Evolutionary conservation across 30 jellyfish, hydroid and myxozoan genomes (phyloP), one percentile per base, ranked within the genome.

Genomic region (Chrysaora quinquecirrha): DNA sequence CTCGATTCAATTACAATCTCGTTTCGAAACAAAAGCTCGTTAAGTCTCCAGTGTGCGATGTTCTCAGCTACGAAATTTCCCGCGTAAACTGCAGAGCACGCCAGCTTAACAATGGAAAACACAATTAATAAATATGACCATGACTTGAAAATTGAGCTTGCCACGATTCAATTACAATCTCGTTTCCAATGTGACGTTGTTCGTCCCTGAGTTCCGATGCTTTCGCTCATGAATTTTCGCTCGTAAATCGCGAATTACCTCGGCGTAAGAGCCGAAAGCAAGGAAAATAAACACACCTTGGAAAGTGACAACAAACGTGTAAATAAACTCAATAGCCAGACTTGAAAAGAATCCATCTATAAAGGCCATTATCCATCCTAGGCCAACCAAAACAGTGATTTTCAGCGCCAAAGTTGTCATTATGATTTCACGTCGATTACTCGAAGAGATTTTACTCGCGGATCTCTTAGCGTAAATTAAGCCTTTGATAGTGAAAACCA

Each of bases 291-390:
- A 70, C 24, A 80, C 31, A 11, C 91, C 91, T 48, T 80, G 91
- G 32, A 64, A 80, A 9, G 91, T 56, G 1, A 70, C 84, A 1
- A 80, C 66, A 32, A 80, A 38, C 29, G 76, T 54, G 67, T 66
- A 80, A 28, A 80, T 48, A 24, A 34, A 80, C 35, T 33, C 34
- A 10, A 80, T 68, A 23, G 35, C 52, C 0, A 30, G 65, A 29
- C 50, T 80, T 33, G 76, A 31, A 12, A 80, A 29, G 22, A 80
- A 49, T 1, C 91, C 78, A n/a, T 70, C 84, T 11, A 80, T 24
- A 76, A 80, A 80, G 3, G 78, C 91, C 76, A 80, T 48, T 50
- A 80, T 47, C 91, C 91, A 80, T 18, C 78, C 91, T 1, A 47
- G 64, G n/a, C 84, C 91, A n/a, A 70, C 70, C 66, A 80, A 29